Evolutionary conservation across 2,113 vertebrate genomes (phyloP).

Genomic region (Paradisaea rubra): DNA sequence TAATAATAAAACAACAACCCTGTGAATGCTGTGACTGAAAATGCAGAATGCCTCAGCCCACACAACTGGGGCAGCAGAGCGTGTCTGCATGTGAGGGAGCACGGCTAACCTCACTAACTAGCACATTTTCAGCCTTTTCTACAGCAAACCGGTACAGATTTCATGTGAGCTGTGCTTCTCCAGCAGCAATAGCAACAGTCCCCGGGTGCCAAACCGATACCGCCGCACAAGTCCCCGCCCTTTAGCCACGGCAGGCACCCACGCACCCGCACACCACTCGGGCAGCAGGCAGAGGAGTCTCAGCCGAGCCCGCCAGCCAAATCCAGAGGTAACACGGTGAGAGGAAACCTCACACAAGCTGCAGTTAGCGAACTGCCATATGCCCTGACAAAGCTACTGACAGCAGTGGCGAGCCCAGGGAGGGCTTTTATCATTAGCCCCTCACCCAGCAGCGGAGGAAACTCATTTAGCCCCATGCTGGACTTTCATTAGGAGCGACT

Average conservation of each 20-base stretch:
- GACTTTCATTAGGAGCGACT: conserved; percentile 99
- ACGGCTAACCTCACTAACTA: not conserved
- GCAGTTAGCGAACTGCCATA: conserved; percentile 88
- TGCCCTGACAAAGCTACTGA: conserved; percentile 85
- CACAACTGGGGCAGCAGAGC: not conserved
- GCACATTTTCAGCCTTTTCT: not conserved
- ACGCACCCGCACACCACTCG: not conserved
- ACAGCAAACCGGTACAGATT: not conserved
- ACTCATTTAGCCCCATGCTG: conserved; percentile 99
- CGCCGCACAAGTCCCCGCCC: not conserved
- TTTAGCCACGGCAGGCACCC: not conserved
- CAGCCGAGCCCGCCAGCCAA: not conserved
- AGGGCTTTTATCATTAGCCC: conserved; percentile 93
- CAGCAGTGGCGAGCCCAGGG: conserved; percentile 84
- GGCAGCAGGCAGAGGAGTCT: not conserved
- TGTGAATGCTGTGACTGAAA: not conserved
- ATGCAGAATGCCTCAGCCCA: not conserved
- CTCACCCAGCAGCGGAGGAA: conserved; percentile 90
- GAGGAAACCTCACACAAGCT: conserved; percentile 62
- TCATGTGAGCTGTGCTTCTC: not conserved
- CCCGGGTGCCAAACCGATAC: not conserved
- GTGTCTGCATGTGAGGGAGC: accelerated
- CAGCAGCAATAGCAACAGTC: not conserved
- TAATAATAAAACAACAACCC: not conserved
- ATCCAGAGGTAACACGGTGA: not conserved